Evolutionary conservation across 2,113 vertebrate species (phyloP).

Genomic region (Nibea coibor): DNA sequence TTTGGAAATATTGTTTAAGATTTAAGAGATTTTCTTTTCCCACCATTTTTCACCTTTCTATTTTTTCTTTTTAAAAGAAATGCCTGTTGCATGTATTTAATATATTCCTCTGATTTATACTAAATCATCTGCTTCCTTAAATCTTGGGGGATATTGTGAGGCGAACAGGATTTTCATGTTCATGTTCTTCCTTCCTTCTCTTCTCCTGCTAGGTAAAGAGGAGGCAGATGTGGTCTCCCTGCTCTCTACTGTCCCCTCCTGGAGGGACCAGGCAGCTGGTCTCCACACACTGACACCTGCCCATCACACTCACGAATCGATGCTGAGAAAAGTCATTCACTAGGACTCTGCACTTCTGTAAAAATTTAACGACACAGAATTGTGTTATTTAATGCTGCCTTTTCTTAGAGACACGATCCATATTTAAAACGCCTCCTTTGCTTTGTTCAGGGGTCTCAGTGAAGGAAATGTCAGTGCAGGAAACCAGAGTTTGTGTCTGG

Average conservation of each 20-base stretch:
- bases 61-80: neutral
- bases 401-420: slow-evolving; percentile 11
- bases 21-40: neutral
- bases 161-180: slow-evolving; percentile 28
- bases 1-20: slow-evolving; percentile 24
- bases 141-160: slow-evolving; percentile 21
- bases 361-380: slow-evolving; percentile 2
- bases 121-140: neutral
- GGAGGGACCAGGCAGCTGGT: slow-evolving; percentile 61
- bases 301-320: slow-evolving; percentile 52
- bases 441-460: slow-evolving; percentile 42
- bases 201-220: slow-evolving; percentile 10
- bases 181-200: slow-evolving; percentile 17
- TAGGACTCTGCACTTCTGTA: neutral
- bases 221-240: slow-evolving; percentile 49
- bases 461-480: slow-evolving; percentile 8
- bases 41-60: neutral
- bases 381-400: slow-evolving; percentile 15
- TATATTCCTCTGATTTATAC: neutral
- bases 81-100: neutral
- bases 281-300: slow-evolving; percentile 68
- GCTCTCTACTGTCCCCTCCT: slow-evolving; percentile 82
- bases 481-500: slow-evolving; percentile 28
- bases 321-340: neutral
- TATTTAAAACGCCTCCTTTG: slow-evolving; percentile 7